Conservation (phyloP, 2,888 invertebrate species). For the Caenorhabditis angaria region DNA sequence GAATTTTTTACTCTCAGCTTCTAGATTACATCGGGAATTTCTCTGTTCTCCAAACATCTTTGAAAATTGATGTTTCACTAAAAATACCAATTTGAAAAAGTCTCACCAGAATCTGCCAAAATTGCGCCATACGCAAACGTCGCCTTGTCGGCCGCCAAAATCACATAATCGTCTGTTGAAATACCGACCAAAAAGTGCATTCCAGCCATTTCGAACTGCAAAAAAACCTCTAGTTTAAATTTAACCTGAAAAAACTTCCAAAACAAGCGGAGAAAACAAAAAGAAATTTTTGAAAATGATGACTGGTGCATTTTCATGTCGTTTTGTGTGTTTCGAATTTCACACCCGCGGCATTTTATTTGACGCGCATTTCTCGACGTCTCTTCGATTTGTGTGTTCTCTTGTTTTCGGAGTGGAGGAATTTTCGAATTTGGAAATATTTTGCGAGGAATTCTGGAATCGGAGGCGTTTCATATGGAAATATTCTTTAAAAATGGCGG, state of each 20-base stretch:
- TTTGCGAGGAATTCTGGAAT: too few relatives aligned
- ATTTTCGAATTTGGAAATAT: too few relatives aligned
- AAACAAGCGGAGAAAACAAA: too few relatives aligned
- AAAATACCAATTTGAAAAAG: constrained; percentile 7
- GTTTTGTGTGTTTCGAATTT: neutral
- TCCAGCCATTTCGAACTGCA: constrained; percentile 44
- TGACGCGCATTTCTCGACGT: too few relatives aligned
- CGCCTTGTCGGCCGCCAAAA: constrained; percentile 70
- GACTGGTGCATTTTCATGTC: constrained; percentile 7
- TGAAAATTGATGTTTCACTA: too few relatives aligned
- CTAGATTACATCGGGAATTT: neutral
- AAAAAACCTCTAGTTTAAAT: neutral
- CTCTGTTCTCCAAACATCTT: too few relatives aligned
- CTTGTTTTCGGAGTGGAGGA: too few relatives aligned
- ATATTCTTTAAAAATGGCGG: too few relatives aligned
- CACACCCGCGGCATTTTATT: too few relatives aligned
- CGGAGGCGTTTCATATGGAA: too few relatives aligned
- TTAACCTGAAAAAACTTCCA: constrained; percentile 7
- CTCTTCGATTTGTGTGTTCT: too few relatives aligned
- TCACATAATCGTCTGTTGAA: constrained; percentile 69
- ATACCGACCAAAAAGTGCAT: constrained; percentile 70
- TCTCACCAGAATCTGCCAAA: constrained; percentile 61
- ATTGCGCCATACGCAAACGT: constrained; percentile 68
- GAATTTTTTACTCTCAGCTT: neutral
- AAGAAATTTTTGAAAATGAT: constrained; percentile 8